These are phyloP conservation scores for Melanotaenia boesemani DNA, from an alignment of 2,797 vertebrate species.

Conservation along the genomic window DNA sequence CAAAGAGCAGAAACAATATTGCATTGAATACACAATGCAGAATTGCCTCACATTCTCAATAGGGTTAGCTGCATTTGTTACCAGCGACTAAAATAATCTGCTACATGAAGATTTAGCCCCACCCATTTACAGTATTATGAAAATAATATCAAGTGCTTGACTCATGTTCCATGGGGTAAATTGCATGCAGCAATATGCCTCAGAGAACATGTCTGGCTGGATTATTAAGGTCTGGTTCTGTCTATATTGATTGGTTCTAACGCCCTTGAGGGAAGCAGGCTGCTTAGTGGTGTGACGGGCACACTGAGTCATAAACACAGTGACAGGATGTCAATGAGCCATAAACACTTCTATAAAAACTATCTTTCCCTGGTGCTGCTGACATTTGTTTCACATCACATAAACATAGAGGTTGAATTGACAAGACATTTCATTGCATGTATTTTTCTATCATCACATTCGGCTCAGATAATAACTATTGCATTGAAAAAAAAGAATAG, in stretches of 20 bases:
- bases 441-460: constrained; percentile 35
- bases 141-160: constrained; percentile 51
- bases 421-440: constrained; percentile 38
- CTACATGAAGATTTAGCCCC: constrained; percentile 21
- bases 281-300: constrained; percentile 75
- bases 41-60: neutral
- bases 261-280: constrained; percentile 75
- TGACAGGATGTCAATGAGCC: constrained; percentile 79
- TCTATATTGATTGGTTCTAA: constrained; percentile 75
- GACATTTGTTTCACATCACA: constrained; percentile 71
- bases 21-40: constrained; percentile 17
- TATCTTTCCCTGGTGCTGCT: constrained; percentile 55
- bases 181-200: constrained; percentile 41
- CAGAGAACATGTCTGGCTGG: constrained; percentile 59
- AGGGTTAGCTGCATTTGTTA: constrained; percentile 8
- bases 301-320: constrained; percentile 77
- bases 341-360: constrained; percentile 79
- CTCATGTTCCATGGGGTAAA: constrained; percentile 38
- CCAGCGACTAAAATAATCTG: constrained; percentile 5
- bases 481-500: neutral
- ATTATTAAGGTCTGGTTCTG: constrained; percentile 72
- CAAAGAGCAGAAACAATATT: constrained; percentile 19
- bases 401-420: constrained; percentile 67
- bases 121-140: constrained; percentile 35
- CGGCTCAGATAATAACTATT: constrained; percentile 25